Base-by-base conservation (phyloP, 2,797 vertebrate species). In the Falco columbarius region DNA sequence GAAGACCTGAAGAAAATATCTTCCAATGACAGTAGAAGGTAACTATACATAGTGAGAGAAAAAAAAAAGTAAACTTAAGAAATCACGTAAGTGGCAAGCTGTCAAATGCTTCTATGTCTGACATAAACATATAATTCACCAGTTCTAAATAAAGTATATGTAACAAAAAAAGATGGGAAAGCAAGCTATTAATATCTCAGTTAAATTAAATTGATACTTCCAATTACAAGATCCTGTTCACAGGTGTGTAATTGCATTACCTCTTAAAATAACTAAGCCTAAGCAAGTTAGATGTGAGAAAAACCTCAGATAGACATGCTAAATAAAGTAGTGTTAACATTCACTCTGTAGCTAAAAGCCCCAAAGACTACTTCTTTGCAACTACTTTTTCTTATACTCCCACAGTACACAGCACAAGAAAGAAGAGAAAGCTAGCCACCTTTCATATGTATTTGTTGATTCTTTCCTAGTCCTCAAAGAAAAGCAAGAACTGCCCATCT, bases 181-280 rank as follows among this genome's bases (percentile, higher is more conserved):
- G 21, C 5, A 84, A 80, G 26, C 7, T 91, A 72, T 85, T 82
- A 80, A 80, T 86, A 79, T 38, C 51, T 79, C 38, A 32, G 7
- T 66, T 88, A 82, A 75, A 83, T 56, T 73, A 76, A 71, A 16
- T 23, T 51, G 27, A 55, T 63, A 32, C 20, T 80, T 93, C 30
- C 34, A 62, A 70, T 91, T 91, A 62, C 15, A 84, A 66, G 8
- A 70, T 81, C 10, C 59, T 58, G 21, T 56, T 95, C 51, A 71
- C 49, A 85, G 46, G 23, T 90, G 29, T 75, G 15, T 73, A 84
- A 93, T 91, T 90, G 38, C 59, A 90, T 70, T 88, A 36, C 9
- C 27, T 86, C 55, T 93, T 93, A 90, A 95, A 91, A 94, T 74
- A 92, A 19, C 34, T 51, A 83, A 84, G 16, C 27, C 47, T 70